These are phyloP conservation scores for Cryptoprocta ferox DNA, from an alignment of 2,797 vertebrate genomes.

Conservation along the genomic window DNA sequence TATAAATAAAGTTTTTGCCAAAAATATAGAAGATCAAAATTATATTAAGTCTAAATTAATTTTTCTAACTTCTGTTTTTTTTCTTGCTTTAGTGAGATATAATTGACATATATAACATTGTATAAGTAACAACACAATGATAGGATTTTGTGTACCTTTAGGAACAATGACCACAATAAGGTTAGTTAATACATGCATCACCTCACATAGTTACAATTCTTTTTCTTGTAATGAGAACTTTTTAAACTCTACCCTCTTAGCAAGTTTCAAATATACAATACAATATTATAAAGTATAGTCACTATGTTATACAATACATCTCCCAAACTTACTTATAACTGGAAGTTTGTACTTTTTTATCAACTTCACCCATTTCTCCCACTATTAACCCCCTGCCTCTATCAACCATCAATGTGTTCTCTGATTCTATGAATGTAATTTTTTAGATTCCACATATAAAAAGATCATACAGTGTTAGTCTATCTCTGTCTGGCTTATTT, in stretches of 20 bases:
- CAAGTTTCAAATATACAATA: too few species aligned
- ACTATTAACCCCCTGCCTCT: neutral
- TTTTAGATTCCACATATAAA: neutral
- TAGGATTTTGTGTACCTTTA: too few species aligned
- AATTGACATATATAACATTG: too few species aligned
- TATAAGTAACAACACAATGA: too few species aligned
- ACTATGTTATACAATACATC: neutral
- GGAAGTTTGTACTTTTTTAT: neutral
- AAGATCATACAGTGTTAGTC: neutral
- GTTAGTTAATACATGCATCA: too few species aligned
- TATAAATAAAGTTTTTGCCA: neutral
- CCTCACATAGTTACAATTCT: too few species aligned
- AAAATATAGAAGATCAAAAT: conserved; percentile 6
- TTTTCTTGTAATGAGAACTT: too few species aligned
- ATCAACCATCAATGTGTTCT: neutral
- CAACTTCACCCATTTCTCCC: neutral
- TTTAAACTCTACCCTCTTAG: too few species aligned
- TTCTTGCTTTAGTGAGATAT: neutral
- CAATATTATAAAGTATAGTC: too few species aligned
- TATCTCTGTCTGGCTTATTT: neutral
- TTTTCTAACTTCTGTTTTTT: neutral
- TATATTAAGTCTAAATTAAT: conserved; percentile 15
- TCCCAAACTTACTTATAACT: neutral
- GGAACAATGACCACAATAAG: too few species aligned
- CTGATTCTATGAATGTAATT: neutral